Evolutionary conservation across 1,140 invertebrate genomes (phyloP), one percentile per base, ranked within the genome.

Genomic region (Cylas formicarius): DNA sequence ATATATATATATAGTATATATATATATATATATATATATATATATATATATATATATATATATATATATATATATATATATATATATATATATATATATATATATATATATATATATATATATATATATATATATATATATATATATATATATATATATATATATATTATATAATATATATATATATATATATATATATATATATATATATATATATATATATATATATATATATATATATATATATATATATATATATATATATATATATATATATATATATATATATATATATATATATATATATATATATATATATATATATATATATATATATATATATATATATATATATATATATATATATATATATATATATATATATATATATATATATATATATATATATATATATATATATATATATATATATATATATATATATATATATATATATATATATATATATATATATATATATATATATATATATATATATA

Each of bases 21-120:
- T 34, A 34, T 34, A 34, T 34, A 34, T 34, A 34, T 34, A 34
- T 34, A 34, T 34, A 34, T 34, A 34, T 34, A 34, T 34, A 34
- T 34, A 34, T 34, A 34, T 34, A 34, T 34, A 34, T 34, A 34
- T 34, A 34, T 34, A 34, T 34, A 34, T 34, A 34, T 34, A 34
- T 34, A 34, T 34, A 34, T 34, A 34, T 34, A 34, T 34, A 34
- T 34, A 34, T 34, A 34, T 34, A 34, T 34, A 34, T 34, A 34
- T 34, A 34, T 34, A 34, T 34, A 34, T 34, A 34, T 34, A 34
- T 34, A 34, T 34, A 34, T 34, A 34, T 34, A 34, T 34, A 34
- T 34, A 34, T 34, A 34, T 34, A 34, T 34, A 34, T 34, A 34
- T 34, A 34, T 34, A 34, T 34, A 34, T 34, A 34, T 34, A 34